These are phyloP conservation scores for Magallana ariakensis DNA, from an alignment of 1,140 invertebrate species.

Conservation along the genomic window DNA sequence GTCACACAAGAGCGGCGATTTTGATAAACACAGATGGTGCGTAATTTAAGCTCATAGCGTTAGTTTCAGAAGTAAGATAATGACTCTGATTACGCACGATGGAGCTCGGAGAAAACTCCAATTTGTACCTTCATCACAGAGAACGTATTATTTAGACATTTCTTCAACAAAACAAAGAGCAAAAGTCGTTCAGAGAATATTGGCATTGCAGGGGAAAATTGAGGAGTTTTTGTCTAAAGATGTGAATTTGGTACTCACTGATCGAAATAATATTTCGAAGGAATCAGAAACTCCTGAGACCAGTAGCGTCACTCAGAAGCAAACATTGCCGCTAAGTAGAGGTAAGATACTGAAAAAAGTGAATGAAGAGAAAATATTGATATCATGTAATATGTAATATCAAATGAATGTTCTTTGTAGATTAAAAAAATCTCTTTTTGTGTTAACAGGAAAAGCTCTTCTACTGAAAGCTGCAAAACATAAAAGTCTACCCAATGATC, in stretches of 20 bases:
- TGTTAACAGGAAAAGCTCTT: constrained; percentile 62
- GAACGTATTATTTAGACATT: constrained; percentile 67
- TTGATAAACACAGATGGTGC: constrained; percentile 10
- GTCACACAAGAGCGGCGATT: constrained; percentile 9
- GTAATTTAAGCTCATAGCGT: neutral
- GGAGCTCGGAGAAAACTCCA: constrained; percentile 57
- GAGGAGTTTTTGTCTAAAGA: constrained; percentile 69
- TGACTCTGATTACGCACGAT: constrained; percentile 10
- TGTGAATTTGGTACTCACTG: constrained; percentile 63
- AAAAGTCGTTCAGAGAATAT: constrained; percentile 57
- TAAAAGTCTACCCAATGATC: constrained; percentile 42
- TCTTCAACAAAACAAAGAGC: constrained; percentile 53
- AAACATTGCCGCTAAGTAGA: constrained; percentile 57
- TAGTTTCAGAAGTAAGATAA: neutral
- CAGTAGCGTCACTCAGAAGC: neutral
- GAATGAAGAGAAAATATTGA: neutral
- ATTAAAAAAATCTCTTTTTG: no score
- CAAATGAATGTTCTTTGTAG: no score
- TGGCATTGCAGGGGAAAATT: constrained; percentile 60
- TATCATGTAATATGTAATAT: no score
- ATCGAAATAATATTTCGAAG: constrained; percentile 45
- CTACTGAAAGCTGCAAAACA: constrained; percentile 61
- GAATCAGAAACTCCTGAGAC: constrained; percentile 23
- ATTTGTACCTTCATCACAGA: constrained; percentile 52
- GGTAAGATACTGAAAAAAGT: constrained; percentile 39